phyloP scores from a whole-genome alignment of 92 coral and sea anemone genomes.

The Meandrina meandrites region DNA sequence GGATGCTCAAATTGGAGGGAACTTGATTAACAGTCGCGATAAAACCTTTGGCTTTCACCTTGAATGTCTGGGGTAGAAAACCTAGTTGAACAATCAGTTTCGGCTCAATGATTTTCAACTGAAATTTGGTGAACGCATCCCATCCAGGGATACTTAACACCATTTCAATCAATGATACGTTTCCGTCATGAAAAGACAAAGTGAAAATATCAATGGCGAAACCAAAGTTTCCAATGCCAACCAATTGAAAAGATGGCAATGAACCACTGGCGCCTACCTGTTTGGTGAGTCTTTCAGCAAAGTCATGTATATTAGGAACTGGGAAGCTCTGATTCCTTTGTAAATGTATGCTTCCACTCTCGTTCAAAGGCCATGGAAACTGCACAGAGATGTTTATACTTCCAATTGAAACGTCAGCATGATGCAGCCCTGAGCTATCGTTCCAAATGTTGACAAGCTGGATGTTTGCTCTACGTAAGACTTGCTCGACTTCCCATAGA shows the following conservation, averaged over 20 bases:
- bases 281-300: slow-evolving; percentile 26
- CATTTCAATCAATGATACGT: slow-evolving; percentile 19
- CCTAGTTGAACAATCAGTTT: background rate
- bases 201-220: slow-evolving; percentile 37
- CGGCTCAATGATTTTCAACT: slow-evolving; percentile 53
- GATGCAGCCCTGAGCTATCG: slow-evolving; percentile 18
- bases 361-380: slow-evolving; percentile 62
- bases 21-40: background rate
- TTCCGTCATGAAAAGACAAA: slow-evolving; percentile 35
- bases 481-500: background rate
- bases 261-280: slow-evolving; percentile 55
- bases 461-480: slow-evolving; percentile 6
- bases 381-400: slow-evolving; percentile 43
- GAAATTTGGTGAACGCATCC: slow-evolving; percentile 56
- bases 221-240: slow-evolving; percentile 66
- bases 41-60: slow-evolving; percentile 45
- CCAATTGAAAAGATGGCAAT: slow-evolving; percentile 41
- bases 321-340: slow-evolving; percentile 24
- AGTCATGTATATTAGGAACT: slow-evolving; percentile 46
- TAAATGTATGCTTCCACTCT: slow-evolving; percentile 43
- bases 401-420: slow-evolving; percentile 50
- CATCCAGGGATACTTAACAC: slow-evolving; percentile 58
- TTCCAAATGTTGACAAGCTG: background rate
- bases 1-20: too few species aligned
- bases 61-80: background rate